phyloP scores from a whole-genome alignment of 2,888 invertebrate species.

The Lepidonotus clava region DNA sequence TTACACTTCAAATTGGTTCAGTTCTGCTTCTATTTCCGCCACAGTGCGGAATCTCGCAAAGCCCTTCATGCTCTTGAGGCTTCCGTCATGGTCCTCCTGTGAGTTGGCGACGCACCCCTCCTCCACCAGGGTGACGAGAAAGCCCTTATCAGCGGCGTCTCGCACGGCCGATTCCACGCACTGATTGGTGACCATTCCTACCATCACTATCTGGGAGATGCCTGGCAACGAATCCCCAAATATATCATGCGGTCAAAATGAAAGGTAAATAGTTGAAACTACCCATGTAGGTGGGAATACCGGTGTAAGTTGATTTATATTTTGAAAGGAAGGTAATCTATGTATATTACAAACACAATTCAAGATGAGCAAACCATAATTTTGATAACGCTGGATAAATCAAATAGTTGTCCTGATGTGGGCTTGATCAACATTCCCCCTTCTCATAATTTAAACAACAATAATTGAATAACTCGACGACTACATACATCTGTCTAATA shows the following conservation, averaged over 20 bases:
- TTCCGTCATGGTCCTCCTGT: conserved; percentile 50
- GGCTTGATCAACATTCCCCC: too few relatives aligned
- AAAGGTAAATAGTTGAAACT: not conserved
- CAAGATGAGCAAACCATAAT: too few relatives aligned
- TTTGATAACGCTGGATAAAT: too few relatives aligned
- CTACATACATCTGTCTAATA: too few relatives aligned
- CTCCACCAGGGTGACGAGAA: conserved; percentile 56
- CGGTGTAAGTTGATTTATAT: too few relatives aligned
- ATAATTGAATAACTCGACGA: too few relatives aligned
- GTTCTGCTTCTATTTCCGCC: conserved; percentile 24
- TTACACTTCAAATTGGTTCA: too few relatives aligned
- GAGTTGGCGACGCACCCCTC: conserved; percentile 57
- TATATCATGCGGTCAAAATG: not conserved
- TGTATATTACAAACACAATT: too few relatives aligned
- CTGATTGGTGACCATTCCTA: conserved; percentile 61
- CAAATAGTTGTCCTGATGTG: too few relatives aligned
- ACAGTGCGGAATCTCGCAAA: conserved; percentile 48
- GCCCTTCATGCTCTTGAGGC: conserved; percentile 54
- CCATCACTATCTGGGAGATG: conserved; percentile 57
- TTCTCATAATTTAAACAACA: too few relatives aligned
- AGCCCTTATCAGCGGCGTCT: conserved; percentile 61
- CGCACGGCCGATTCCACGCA: conserved; percentile 62
- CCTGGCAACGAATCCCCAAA: conserved; percentile 39
- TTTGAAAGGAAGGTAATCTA: too few relatives aligned
- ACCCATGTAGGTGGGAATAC: too few relatives aligned